phyloP scores from a whole-genome alignment of 2,888 invertebrate genomes.

The Clepsis dumicolana region DNA sequence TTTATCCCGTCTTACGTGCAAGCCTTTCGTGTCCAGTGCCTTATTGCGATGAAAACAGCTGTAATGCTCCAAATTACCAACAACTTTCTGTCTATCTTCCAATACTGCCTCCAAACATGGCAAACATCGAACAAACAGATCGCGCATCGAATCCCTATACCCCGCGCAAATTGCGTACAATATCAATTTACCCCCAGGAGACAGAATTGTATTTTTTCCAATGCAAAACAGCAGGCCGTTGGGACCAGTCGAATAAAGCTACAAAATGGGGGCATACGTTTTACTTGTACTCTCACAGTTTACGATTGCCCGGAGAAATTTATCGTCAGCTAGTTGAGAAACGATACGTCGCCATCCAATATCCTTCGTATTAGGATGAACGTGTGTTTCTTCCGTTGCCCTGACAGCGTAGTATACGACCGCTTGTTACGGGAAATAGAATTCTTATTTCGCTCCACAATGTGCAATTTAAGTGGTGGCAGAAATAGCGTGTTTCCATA shows the following conservation, averaged over 20 bases:
- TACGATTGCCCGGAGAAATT: constrained; percentile 73
- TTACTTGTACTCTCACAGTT: constrained; percentile 49
- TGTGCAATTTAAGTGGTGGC: constrained; percentile 1
- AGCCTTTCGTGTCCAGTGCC: too few relatives aligned
- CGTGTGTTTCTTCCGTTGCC: constrained; percentile 47
- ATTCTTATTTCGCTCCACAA: constrained; percentile 11
- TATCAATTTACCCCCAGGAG: constrained; percentile 74
- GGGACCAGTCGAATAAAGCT: constrained; percentile 45
- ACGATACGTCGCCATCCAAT: constrained; percentile 64
- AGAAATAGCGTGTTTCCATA: not conserved
- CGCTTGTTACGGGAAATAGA: constrained; percentile 22
- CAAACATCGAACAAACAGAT: constrained; percentile 57
- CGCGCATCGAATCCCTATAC: constrained; percentile 56
- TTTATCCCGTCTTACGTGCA: too few relatives aligned
- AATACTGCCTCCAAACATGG: constrained; percentile 37
- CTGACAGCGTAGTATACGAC: constrained; percentile 41
- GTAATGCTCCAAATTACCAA: not conserved
- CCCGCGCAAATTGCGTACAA: constrained; percentile 70
- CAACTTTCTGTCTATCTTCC: not conserved
- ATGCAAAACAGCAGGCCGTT: constrained; percentile 75
- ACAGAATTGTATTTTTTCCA: constrained; percentile 69
- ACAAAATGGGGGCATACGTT: constrained; percentile 42
- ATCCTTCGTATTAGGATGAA: constrained; percentile 49
- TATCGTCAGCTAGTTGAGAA: constrained; percentile 70
- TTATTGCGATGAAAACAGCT: too few relatives aligned